Conservation (phyloP, 2,888 invertebrate species). For the Lasioglossum pauxillum region DNA sequence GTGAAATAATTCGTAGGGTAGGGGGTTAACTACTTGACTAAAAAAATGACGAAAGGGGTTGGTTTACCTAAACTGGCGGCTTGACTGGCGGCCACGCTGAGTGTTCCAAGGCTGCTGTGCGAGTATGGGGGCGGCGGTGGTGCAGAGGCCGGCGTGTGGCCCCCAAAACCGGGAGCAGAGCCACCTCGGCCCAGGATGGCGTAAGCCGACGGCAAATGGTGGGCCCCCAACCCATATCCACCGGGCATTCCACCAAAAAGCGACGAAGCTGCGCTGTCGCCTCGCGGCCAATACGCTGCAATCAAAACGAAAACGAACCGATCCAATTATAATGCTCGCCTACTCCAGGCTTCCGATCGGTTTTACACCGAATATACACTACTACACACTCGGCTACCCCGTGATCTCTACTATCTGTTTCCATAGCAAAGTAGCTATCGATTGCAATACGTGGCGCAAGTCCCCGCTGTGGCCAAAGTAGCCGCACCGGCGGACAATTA, state of each 20-base stretch:
- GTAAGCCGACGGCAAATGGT: conserved; percentile 84
- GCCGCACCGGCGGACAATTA: background rate
- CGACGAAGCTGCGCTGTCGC: conserved; percentile 84
- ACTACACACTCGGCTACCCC: background rate
- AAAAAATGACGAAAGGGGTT: background rate
- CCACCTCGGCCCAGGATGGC: conserved; percentile 83
- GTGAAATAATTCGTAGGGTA: too few species aligned
- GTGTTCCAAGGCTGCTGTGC: conserved; percentile 86
- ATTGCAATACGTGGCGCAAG: background rate
- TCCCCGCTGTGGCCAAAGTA: background rate
- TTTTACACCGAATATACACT: background rate
- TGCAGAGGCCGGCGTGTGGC: conserved; percentile 80
- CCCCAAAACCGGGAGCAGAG: conserved; percentile 79
- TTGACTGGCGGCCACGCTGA: conserved; percentile 94
- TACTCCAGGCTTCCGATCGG: background rate
- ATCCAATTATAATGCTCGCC: conserved; percentile 16
- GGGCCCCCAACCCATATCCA: conserved; percentile 82
- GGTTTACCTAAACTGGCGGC: conserved; percentile 93
- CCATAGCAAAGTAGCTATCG: background rate
- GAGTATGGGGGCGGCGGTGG: conserved; percentile 82
- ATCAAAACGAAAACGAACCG: conserved; percentile 65
- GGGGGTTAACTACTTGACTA: background rate
- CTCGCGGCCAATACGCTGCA: conserved; percentile 93
- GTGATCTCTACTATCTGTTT: background rate
- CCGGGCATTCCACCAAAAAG: conserved; percentile 83